These are phyloP conservation scores for Limnephilus auricula DNA, from an alignment of 2,888 invertebrate genomes.

Conservation along the genomic window DNA sequence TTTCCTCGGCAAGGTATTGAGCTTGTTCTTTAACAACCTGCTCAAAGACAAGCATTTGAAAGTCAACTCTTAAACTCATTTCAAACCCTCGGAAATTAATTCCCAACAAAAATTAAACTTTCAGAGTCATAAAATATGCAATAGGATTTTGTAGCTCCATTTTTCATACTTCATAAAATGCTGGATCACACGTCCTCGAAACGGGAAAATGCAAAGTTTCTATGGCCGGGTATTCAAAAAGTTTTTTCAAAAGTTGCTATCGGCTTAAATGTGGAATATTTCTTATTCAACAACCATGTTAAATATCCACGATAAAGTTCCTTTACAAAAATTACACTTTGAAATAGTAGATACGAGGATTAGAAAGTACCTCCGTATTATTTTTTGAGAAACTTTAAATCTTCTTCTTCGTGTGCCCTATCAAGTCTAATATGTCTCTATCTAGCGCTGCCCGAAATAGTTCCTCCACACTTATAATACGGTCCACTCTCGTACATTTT, in stretches of 20 bases:
- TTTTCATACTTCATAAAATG: constrained; percentile 35
- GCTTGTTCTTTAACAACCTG: background rate
- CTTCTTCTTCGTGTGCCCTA: too few species aligned
- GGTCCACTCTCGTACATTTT: too few species aligned
- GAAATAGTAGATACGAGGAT: too few species aligned
- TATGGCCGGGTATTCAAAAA: constrained; percentile 19
- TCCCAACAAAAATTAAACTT: constrained; percentile 28
- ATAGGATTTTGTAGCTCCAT: constrained; percentile 32
- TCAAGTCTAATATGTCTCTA: too few species aligned
- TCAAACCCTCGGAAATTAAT: constrained; percentile 20
- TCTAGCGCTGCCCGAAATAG: too few species aligned
- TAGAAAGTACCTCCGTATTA: too few species aligned
- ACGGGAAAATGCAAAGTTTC: constrained; percentile 25
- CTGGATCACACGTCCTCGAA: background rate
- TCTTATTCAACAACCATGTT: background rate
- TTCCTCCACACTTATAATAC: too few species aligned
- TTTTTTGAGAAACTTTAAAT: too few species aligned
- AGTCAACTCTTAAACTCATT: background rate
- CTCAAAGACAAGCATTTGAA: background rate
- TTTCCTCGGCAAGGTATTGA: background rate
- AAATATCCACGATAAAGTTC: background rate
- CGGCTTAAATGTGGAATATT: background rate
- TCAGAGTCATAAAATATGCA: constrained; percentile 38
- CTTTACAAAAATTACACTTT: background rate
- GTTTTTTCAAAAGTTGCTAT: background rate